Percentiles rank a stretch among this genome's conserved stretches.
Evolutionary conservation across 2,888 invertebrate genomes (phyloP).

Genomic region (Salpingus planirostris): DNA sequence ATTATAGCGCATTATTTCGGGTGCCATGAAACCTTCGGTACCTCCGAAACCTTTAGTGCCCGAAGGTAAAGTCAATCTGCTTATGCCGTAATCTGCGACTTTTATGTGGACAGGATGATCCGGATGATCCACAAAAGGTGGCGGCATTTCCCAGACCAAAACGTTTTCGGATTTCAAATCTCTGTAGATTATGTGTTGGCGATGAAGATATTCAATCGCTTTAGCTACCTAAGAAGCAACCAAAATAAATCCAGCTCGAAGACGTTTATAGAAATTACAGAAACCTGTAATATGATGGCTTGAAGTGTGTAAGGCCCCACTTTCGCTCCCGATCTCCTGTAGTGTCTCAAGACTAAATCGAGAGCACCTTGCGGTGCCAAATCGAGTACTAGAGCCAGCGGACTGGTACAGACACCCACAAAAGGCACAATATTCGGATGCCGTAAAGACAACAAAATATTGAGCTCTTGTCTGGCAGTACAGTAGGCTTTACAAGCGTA

Average conservation of each 20-base stretch:
- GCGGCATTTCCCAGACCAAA: constrained; percentile 93
- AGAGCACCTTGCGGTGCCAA: constrained; percentile 90
- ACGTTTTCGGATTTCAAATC: constrained; percentile 96
- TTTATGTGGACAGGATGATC: constrained; percentile 75
- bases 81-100: constrained; percentile 95
- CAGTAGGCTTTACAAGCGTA: constrained; percentile 95
- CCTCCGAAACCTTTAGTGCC: constrained; percentile 97
- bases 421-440: constrained; percentile 91
- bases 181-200: constrained; percentile 84
- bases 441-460: constrained; percentile 72
- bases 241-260: constrained; percentile 48
- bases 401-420: constrained; percentile 81
- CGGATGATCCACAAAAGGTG: constrained; percentile 60
- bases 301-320: constrained; percentile 75
- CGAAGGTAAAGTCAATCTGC: constrained; percentile 76
- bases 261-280: constrained; percentile 39
- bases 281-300: constrained; percentile 77
- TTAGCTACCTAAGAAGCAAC: no score
- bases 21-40: constrained; percentile 99
- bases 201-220: constrained; percentile 92
- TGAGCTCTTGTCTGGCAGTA: constrained; percentile 89
- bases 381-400: constrained; percentile 79
- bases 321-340: constrained; percentile 74
- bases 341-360: constrained; percentile 74
- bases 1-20: constrained; percentile 95